Conservation (phyloP, 2,113 vertebrate species). For the Nycticryphes semicollaris region DNA sequence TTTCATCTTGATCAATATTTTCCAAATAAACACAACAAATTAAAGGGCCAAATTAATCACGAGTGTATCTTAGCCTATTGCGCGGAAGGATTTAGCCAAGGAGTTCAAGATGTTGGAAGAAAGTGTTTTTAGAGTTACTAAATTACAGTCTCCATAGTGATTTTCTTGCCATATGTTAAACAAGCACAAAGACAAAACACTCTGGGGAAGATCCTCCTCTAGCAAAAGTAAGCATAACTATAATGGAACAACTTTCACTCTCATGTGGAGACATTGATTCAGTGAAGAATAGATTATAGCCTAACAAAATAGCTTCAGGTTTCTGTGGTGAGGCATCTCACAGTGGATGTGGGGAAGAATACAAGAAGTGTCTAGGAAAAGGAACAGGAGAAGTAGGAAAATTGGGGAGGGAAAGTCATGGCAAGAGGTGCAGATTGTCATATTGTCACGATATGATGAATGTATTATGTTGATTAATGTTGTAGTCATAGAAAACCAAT, state of each 20-base stretch:
- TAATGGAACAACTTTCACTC: neutral
- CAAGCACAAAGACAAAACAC: constrained; percentile 23
- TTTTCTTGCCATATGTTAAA: constrained; percentile 40
- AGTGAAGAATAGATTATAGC: neutral
- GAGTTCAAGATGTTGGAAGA: constrained; percentile 12
- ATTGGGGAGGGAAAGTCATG: neutral
- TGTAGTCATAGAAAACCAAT: neutral
- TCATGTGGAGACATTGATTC: neutral
- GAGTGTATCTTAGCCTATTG: neutral
- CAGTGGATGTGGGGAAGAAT: neutral
- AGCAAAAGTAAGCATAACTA: neutral
- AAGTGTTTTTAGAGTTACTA: neutral
- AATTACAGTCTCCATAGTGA: constrained; percentile 26
- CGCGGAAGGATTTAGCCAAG: neutral
- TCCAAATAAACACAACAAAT: constrained; percentile 28
- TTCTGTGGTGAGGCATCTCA: neutral
- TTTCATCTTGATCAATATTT: constrained; percentile 2
- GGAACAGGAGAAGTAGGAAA: neutral
- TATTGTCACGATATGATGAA: neutral
- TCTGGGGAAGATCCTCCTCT: neutral
- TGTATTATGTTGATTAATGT: neutral
- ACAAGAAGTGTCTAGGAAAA: neutral
- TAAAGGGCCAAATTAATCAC: constrained; percentile 17
- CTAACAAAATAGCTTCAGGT: neutral
- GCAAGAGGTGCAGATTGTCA: neutral